Conservation (phyloP, 2,797 vertebrate genomes). For the Mormyrus proboscirostris region DNA sequence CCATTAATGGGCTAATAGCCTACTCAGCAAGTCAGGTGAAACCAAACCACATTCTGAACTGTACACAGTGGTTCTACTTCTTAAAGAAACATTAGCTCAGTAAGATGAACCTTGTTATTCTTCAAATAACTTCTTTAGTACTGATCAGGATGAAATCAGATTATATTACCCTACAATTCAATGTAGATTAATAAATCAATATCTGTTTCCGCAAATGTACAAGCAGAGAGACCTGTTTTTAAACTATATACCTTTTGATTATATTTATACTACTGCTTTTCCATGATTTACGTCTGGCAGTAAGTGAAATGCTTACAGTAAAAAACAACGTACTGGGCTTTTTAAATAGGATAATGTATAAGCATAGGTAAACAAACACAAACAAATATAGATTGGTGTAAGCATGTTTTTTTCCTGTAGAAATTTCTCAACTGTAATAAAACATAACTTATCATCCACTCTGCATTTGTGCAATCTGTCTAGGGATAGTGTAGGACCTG, state of each 20-base stretch:
- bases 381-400: background rate
- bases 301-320: background rate
- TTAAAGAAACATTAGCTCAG: background rate
- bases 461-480: background rate
- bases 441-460: background rate
- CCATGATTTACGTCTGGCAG: background rate
- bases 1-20: background rate
- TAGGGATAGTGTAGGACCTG: background rate
- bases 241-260: background rate
- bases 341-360: background rate
- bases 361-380: background rate
- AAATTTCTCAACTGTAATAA: background rate
- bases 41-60: background rate
- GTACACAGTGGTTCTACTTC: background rate
- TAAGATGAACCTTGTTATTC: background rate
- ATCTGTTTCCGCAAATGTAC: background rate
- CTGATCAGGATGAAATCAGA: background rate
- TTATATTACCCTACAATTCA: background rate
- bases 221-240: background rate
- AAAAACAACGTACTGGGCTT: background rate
- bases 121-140: background rate
- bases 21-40: background rate
- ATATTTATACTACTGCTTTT: background rate
- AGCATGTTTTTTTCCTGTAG: background rate
- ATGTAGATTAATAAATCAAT: background rate